Percentiles rank a stretch among this genome's conserved stretches.
phyloP scores from a whole-genome alignment of 2,113 vertebrate species.

The Entelurus aequoreus region DNA sequence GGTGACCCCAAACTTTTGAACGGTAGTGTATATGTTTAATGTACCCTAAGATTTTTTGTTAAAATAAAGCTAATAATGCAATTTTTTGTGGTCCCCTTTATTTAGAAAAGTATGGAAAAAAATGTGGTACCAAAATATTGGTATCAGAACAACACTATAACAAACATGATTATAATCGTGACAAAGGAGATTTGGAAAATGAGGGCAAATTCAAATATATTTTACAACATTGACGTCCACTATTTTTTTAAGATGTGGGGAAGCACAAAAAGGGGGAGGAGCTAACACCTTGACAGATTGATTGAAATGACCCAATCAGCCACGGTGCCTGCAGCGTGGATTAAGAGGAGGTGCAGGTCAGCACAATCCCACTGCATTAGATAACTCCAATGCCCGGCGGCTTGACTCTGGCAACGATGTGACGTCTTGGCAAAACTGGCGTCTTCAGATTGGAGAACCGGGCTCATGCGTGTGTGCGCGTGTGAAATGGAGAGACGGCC shows the following conservation, averaged over 20 bases:
- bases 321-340: conserved; percentile 55
- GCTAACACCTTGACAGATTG: conserved; percentile 60
- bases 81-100: too few species aligned
- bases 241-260: background rate
- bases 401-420: conserved; percentile 30
- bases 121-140: too few species aligned
- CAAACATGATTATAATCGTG: too few species aligned
- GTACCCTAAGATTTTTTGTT: too few species aligned
- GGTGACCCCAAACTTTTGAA: too few species aligned
- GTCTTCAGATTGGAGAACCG: conserved; percentile 36
- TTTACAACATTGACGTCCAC: too few species aligned
- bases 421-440: conserved; percentile 28
- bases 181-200: background rate
- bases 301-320: conserved; percentile 57
- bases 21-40: too few species aligned
- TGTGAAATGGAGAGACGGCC: conserved; percentile 20
- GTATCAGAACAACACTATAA: too few species aligned
- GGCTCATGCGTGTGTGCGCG: background rate
- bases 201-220: background rate
- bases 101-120: too few species aligned
- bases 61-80: too few species aligned
- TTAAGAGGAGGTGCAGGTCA: conserved; percentile 59
- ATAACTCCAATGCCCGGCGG: conserved; percentile 49
- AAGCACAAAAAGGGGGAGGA: conserved; percentile 21
- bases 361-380: conserved; percentile 55